phyloP scores from a whole-genome alignment of 2,888 invertebrate genomes.

The Iselma pallidipennis region DNA sequence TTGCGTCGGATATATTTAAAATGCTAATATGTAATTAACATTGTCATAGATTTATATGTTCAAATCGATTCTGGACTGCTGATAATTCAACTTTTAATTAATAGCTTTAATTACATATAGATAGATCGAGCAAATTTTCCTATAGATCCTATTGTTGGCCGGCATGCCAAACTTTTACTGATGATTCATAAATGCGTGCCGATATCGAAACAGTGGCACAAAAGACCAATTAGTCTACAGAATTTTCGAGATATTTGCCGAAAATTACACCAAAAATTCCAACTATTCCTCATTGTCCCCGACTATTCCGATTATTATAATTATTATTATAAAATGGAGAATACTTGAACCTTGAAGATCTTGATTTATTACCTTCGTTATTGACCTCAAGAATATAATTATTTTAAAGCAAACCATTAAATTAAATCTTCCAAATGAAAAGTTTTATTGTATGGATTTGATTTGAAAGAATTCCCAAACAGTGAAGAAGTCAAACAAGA shows the following conservation, averaged over 20 bases:
- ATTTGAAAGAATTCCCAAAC: no score
- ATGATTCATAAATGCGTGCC: neutral
- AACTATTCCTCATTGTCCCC: neutral
- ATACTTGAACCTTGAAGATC: no score
- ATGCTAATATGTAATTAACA: constrained; percentile 22
- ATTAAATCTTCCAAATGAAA: no score
- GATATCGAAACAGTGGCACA: neutral
- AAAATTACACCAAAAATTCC: neutral
- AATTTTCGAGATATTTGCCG: neutral
- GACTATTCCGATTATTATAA: no score
- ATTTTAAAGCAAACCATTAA: no score
- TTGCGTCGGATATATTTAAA: constrained; percentile 18
- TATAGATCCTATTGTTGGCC: neutral
- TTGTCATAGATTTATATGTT: constrained; percentile 17
- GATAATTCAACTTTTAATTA: constrained; percentile 3
- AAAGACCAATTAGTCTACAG: neutral
- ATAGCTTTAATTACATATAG: constrained; percentile 11
- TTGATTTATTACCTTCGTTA: no score
- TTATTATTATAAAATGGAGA: no score
- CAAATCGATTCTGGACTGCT: constrained; percentile 6
- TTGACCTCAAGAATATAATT: no score
- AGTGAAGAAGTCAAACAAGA: no score
- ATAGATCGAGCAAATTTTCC: constrained; percentile 1
- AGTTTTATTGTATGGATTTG: no score
- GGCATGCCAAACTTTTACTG: neutral